Conservation (phyloP, 2,888 invertebrate genomes). For the Hymenopus coronatus region DNA sequence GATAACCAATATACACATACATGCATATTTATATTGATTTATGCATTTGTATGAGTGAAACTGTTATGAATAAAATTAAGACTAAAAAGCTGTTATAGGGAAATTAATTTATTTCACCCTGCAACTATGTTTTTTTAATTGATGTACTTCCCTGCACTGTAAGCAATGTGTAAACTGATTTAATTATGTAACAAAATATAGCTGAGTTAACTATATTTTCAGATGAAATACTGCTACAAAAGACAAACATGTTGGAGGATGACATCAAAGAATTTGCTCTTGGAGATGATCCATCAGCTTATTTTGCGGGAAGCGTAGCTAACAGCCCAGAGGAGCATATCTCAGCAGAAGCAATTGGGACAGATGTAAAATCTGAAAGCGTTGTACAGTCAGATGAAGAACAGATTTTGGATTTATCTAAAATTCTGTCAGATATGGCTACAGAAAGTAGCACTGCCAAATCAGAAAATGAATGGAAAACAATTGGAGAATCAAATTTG, state of each 20-base stretch:
- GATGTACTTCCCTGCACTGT: no score
- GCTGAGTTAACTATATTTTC: background rate
- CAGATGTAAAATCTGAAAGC: background rate
- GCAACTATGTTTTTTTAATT: background rate
- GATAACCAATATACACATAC: no score
- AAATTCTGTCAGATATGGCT: background rate
- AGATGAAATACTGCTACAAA: background rate
- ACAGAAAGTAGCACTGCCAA: background rate
- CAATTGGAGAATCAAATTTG: background rate
- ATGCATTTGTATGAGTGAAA: no score
- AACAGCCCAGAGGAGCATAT: background rate
- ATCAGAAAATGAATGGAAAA: background rate
- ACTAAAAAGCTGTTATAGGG: no score
- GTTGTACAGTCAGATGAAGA: background rate
- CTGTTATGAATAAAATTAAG: no score
- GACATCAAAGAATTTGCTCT: background rate
- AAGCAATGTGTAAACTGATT: background rate
- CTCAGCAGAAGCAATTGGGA: background rate
- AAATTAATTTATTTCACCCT: background rate
- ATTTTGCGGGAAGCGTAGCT: background rate
- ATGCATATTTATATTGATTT: no score
- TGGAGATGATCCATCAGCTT: background rate
- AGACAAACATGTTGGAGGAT: background rate
- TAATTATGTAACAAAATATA: background rate
- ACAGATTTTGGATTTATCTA: background rate